Evolutionary conservation across 2,113 vertebrate species (phyloP).

Genomic region (Poeciliopsis prolifica): DNA sequence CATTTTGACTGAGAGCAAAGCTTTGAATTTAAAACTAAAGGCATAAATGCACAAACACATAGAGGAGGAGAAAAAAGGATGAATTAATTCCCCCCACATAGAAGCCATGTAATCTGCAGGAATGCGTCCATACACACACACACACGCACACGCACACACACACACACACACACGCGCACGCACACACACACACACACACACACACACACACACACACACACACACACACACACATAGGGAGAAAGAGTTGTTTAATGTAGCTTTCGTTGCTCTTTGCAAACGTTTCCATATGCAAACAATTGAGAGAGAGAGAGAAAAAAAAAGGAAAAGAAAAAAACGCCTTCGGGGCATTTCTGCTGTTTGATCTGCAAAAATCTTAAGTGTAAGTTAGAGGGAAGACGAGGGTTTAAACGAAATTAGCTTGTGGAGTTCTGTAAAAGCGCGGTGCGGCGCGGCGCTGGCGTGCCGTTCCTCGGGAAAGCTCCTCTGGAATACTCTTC

Average conservation of each 20-base stretch:
- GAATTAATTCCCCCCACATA: background rate
- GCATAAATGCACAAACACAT: conserved; percentile 11
- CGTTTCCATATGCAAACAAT: conserved; percentile 64
- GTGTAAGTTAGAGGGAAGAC: conserved; percentile 29
- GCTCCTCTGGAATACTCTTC: background rate
- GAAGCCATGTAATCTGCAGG: conserved; percentile 24
- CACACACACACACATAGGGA: conserved; percentile 2
- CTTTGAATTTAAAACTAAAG: conserved; percentile 55
- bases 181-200: conserved; percentile 4
- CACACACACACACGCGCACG: conserved; percentile 1
- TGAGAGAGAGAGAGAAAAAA: background rate
- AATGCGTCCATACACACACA: conserved; percentile 6
- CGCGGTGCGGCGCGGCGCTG: background rate
- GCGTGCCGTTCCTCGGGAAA: background rate
- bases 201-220: background rate
- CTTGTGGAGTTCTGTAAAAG: background rate
- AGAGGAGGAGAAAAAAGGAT: background rate
- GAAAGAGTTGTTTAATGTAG: conserved; percentile 23
- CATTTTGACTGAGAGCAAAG: conserved; percentile 47
- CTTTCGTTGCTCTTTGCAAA: conserved; percentile 44
- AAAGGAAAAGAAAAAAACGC: conserved; percentile 5
- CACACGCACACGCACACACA: conserved; percentile 2
- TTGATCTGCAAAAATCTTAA: conserved; percentile 38
- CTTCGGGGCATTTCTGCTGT: conserved; percentile 29
- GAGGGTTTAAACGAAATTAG: conserved; percentile 23